These are phyloP conservation scores for Micronisus gabar DNA, from an alignment of 2,113 vertebrate species.

Conservation along the genomic window DNA sequence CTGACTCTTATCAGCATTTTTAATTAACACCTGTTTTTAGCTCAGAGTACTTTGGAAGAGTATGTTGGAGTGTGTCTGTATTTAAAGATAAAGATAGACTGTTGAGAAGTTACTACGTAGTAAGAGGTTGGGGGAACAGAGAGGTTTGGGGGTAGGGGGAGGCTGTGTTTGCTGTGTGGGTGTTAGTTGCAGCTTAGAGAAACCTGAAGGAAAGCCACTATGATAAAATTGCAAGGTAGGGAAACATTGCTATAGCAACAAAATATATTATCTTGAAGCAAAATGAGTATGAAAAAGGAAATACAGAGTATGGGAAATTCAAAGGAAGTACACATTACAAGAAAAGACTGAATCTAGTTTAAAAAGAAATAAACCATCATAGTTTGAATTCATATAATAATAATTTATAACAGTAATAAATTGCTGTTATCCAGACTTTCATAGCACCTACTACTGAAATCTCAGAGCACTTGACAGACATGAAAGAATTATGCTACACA, in stretches of 20 bases:
- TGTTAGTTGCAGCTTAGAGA: not conserved
- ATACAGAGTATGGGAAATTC: not conserved
- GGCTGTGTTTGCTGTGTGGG: not conserved
- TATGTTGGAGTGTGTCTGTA: constrained; percentile 44
- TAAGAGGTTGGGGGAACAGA: constrained; percentile 15
- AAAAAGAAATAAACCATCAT: not conserved
- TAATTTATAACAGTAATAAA: not conserved
- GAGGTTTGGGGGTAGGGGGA: not conserved
- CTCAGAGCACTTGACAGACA: not conserved
- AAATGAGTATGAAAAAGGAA: constrained; percentile 1
- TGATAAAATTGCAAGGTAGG: constrained; percentile 3
- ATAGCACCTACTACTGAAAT: not conserved
- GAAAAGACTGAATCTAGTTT: not conserved
- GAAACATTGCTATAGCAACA: constrained; percentile 42
- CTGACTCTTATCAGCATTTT: constrained; percentile 63
- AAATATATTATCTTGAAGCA: constrained; percentile 7
- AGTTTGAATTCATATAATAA: not conserved
- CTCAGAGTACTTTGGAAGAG: constrained; percentile 55
- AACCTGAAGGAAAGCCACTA: not conserved
- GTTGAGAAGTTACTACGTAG: constrained; percentile 41
- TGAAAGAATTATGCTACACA: not conserved
- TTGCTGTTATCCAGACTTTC: not conserved
- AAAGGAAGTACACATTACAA: not conserved
- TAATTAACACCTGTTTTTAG: constrained; percentile 72
- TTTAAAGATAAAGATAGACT: constrained; percentile 61